phyloP scores from a whole-genome alignment of 2,797 vertebrate species.

The Esox masquinongy region DNA sequence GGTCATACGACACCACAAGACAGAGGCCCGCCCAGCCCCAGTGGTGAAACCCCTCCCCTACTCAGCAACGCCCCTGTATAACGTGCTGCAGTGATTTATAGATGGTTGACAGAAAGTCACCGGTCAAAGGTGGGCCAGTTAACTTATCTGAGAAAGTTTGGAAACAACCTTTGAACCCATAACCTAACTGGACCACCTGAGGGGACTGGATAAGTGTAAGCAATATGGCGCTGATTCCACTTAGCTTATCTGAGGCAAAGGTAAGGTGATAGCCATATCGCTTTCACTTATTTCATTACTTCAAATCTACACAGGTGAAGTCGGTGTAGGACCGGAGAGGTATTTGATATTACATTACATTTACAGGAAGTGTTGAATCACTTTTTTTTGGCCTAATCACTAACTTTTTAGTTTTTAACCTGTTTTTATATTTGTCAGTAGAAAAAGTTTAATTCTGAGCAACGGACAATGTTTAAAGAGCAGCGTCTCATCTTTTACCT shows the following conservation, averaged over 20 bases:
- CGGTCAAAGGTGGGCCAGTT: background rate
- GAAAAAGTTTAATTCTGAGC: background rate
- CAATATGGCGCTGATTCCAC: background rate
- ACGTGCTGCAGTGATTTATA: conserved; percentile 4
- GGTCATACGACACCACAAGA: conserved; percentile 81
- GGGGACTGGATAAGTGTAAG: background rate
- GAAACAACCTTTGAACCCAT: background rate
- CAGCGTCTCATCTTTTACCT: background rate
- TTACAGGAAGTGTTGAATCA: background rate
- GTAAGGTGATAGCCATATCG: background rate
- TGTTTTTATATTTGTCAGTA: background rate
- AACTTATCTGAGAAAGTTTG: background rate
- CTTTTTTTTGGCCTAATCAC: background rate
- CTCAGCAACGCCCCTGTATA: background rate
- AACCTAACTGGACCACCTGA: background rate
- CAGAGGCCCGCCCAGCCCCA: conserved; percentile 25
- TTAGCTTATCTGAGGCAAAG: no score
- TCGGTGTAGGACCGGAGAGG: background rate
- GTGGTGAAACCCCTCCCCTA: conserved; percentile 63
- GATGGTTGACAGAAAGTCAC: background rate
- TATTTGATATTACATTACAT: background rate
- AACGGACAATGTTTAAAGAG: background rate
- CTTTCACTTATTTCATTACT: background rate
- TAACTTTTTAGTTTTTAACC: conserved; percentile 2
- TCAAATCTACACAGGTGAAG: background rate